These are phyloP conservation scores for Nematostella vectensis DNA, from an alignment of 92 coral and sea anemone genomes.

Conservation along the genomic window DNA sequence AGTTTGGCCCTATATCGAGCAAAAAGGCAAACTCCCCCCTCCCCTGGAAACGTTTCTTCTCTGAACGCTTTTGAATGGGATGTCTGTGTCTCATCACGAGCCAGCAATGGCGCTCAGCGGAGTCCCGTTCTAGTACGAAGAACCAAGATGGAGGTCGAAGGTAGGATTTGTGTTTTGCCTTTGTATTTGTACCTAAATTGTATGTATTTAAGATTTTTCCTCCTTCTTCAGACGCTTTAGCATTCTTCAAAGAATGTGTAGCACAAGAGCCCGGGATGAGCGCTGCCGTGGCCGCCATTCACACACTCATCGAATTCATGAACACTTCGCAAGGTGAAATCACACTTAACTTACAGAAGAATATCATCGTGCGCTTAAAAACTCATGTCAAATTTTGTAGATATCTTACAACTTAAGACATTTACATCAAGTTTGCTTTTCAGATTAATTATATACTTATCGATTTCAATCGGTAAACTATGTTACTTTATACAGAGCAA, in stretches of 20 bases:
- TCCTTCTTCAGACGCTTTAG: slow-evolving; percentile 43
- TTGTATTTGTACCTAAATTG: neutral
- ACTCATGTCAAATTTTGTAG: no score
- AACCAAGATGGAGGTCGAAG: slow-evolving; percentile 88
- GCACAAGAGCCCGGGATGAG: slow-evolving; percentile 86
- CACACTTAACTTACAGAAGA: neutral
- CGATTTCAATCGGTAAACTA: no score
- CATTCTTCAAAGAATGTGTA: slow-evolving; percentile 76
- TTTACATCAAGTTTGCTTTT: no score
- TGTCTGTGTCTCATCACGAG: no score
- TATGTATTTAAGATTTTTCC: neutral
- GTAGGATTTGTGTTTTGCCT: slow-evolving; percentile 10
- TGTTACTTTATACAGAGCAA: no score
- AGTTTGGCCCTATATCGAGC: no score
- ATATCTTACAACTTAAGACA: no score
- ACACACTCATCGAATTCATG: slow-evolving; percentile 81
- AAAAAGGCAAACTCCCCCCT: no score
- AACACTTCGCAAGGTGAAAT: slow-evolving; percentile 50
- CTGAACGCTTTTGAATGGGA: no score
- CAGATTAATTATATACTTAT: no score
- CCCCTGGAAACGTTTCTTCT: no score
- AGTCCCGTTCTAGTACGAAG: neutral
- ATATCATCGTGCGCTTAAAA: neutral
- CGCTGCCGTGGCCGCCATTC: slow-evolving; percentile 88
- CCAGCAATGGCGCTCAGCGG: slow-evolving; percentile 51